These are phyloP conservation scores for Malurus cyaneus DNA, from an alignment of 2,113 vertebrate genomes.

Conservation along the genomic window DNA sequence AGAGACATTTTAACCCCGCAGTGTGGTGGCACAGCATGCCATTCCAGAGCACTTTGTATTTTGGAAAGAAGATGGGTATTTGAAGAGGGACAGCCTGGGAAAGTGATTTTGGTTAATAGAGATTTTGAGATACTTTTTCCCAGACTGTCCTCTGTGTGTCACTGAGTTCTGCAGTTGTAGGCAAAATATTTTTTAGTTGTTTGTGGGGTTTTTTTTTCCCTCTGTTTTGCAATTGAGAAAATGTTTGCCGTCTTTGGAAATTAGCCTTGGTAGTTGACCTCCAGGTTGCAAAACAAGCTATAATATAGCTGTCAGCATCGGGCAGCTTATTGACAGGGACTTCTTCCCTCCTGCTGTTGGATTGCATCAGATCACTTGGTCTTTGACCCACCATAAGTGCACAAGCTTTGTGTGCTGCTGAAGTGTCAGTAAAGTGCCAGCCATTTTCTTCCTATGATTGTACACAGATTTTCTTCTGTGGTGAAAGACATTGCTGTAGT, in stretches of 20 bases:
- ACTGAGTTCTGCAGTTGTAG: background rate
- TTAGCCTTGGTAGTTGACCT: constrained; percentile 46
- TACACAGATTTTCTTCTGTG: background rate
- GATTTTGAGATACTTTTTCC: background rate
- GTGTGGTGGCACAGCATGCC: background rate
- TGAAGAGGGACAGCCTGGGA: background rate
- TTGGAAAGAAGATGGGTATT: background rate
- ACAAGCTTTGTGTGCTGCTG: background rate
- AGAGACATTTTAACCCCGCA: background rate
- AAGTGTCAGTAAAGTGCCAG: constrained; percentile 40
- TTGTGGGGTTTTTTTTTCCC: too few species aligned
- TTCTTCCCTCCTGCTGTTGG: background rate
- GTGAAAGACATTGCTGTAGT: background rate
- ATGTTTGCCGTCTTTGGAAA: constrained; percentile 43
- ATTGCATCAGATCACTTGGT: constrained; percentile 37
- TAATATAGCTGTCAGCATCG: background rate
- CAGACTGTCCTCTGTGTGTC: background rate
- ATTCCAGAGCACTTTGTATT: background rate
- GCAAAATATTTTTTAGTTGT: background rate
- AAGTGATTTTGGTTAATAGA: background rate
- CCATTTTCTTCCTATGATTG: background rate
- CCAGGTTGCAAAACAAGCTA: constrained; percentile 18
- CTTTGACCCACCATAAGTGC: constrained; percentile 10
- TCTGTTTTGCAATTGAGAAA: constrained; percentile 49
- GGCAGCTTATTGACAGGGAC: constrained; percentile 11